A percentile compares a stretch with the other conserved stretches of the same genome.
These are phyloP conservation scores for Microvelia longipes DNA, from an alignment of 1,140 invertebrate species.

Conservation along the genomic window DNA sequence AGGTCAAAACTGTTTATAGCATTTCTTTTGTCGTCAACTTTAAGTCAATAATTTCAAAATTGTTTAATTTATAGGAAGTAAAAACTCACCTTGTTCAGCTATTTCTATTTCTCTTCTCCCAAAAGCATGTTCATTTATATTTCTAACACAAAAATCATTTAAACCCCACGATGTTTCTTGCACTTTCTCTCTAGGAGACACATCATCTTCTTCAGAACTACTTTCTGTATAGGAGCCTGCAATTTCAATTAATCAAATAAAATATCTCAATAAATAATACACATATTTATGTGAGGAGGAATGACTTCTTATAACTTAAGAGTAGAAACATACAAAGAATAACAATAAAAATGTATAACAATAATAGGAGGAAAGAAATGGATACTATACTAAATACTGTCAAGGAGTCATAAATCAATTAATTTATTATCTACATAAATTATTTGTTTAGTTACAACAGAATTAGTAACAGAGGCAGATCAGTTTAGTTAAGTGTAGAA, in stretches of 20 bases:
- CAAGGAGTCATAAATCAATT: too few relatives aligned
- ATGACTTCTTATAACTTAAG: background rate
- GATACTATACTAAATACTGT: background rate
- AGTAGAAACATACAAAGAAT: background rate
- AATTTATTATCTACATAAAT: too few relatives aligned
- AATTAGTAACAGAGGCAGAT: too few relatives aligned
- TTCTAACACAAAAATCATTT: conserved; percentile 79
- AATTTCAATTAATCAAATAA: background rate
- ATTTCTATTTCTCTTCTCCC: conserved; percentile 93
- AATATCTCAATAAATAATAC: background rate
- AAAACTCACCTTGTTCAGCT: conserved; percentile 68
- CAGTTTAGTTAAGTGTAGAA: too few relatives aligned
- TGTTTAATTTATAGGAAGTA: background rate
- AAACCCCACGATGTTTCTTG: conserved; percentile 63
- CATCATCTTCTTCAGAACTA: conserved; percentile 67
- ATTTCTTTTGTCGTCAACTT: too few relatives aligned
- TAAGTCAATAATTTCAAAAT: background rate
- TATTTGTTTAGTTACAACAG: too few relatives aligned
- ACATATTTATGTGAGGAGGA: background rate
- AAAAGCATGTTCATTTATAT: conserved; percentile 81
- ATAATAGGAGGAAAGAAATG: background rate
- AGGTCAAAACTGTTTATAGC: too few relatives aligned
- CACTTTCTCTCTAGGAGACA: conserved; percentile 71
- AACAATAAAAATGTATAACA: background rate
- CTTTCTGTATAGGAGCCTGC: conserved; percentile 79